Percentiles rank a stretch among this genome's conserved stretches.
phyloP scores from a whole-genome alignment of 2,113 vertebrate species.

The Catharus fuscescens region DNA sequence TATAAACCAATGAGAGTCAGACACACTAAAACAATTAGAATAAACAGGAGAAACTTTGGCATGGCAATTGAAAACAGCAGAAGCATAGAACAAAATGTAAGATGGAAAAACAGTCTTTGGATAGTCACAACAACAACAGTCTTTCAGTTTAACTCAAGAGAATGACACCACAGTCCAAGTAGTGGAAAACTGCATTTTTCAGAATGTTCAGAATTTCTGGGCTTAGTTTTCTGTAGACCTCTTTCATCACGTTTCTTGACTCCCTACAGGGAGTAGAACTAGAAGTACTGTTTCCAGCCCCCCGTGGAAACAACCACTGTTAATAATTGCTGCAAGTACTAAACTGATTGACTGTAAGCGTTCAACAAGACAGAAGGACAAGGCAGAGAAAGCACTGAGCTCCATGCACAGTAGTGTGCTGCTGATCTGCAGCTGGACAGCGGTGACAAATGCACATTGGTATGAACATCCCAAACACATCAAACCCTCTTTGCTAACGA shows the following conservation, averaged over 20 bases:
- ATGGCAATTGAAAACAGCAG: conserved; percentile 54
- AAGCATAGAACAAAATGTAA: conserved; percentile 46
- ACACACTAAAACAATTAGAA: conserved; percentile 60
- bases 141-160: conserved; percentile 5
- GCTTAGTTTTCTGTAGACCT: background rate
- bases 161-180: background rate
- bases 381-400: background rate
- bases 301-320: background rate
- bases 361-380: background rate
- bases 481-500: rapidly evolving
- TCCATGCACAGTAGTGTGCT: background rate
- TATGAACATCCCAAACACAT: background rate
- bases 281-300: background rate
- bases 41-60: conserved; percentile 62
- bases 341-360: background rate
- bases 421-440: background rate
- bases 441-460: background rate
- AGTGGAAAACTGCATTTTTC: background rate
- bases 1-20: conserved; percentile 58
- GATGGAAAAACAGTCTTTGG: conserved; percentile 39
- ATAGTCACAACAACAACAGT: conserved; percentile 26
- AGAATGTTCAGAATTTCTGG: background rate
- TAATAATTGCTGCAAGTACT: background rate
- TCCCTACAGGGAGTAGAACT: background rate
- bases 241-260: background rate